Evolutionary conservation across 2,888 invertebrate species (phyloP).

Genomic region (Artemia sp.): DNA sequence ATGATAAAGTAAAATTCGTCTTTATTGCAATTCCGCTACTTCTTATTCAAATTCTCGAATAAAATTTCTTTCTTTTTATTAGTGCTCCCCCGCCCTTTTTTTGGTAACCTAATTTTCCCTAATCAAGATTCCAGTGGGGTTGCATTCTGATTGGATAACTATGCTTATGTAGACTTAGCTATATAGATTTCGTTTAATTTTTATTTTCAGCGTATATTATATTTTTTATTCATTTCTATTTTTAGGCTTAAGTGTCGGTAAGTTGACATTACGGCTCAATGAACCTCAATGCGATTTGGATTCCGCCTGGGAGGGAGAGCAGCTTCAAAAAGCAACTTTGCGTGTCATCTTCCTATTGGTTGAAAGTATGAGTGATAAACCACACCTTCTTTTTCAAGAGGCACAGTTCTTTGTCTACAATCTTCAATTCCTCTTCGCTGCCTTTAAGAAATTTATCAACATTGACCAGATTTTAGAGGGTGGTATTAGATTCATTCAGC

Average conservation of each 20-base stretch:
- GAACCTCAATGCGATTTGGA: constrained; percentile 65
- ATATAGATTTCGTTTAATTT: too few relatives aligned
- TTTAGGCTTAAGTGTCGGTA: constrained; percentile 45
- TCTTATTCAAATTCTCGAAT: too few relatives aligned
- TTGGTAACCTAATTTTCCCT: too few relatives aligned
- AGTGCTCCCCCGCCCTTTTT: too few relatives aligned
- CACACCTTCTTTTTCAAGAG: constrained; percentile 21
- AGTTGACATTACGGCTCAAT: constrained; percentile 52
- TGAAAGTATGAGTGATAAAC: constrained; percentile 33
- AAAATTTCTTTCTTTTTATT: too few relatives aligned
- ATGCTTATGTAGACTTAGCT: too few relatives aligned
- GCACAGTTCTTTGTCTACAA: constrained; percentile 2
- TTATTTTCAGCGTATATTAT: neutral
- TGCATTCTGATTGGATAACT: too few relatives aligned
- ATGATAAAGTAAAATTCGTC: too few relatives aligned
- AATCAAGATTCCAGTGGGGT: too few relatives aligned
- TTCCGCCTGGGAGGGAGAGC: constrained; percentile 55
- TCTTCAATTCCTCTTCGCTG: neutral
- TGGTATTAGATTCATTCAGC: neutral
- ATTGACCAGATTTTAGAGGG: constrained; percentile 5
- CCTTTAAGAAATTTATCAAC: constrained; percentile 26
- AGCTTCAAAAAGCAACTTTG: constrained; percentile 43
- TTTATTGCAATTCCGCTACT: too few relatives aligned
- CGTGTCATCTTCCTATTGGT: constrained; percentile 45
- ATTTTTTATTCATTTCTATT: constrained; percentile 15